phyloP scores from a whole-genome alignment of 2,888 invertebrate genomes.

The Eumacrocentrus americanus region DNA sequence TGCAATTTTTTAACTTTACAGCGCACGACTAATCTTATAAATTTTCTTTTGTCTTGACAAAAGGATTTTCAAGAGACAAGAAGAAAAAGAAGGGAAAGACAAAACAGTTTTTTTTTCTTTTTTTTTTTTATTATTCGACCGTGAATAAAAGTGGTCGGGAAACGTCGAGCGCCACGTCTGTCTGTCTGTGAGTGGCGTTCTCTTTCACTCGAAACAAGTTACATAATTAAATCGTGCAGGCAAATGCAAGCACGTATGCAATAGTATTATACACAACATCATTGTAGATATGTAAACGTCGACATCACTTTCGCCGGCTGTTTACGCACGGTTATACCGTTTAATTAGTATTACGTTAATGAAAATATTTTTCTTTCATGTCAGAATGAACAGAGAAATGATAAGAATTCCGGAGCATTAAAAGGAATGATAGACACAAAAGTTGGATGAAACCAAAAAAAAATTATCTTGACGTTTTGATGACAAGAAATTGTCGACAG shows the following conservation, averaged over 20 bases:
- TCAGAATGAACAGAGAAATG: too few relatives aligned
- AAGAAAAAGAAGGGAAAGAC: neutral
- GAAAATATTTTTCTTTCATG: neutral
- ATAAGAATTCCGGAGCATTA: too few relatives aligned
- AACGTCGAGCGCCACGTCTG: neutral
- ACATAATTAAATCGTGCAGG: constrained; percentile 5
- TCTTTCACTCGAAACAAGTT: constrained; percentile 5
- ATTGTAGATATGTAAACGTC: neutral
- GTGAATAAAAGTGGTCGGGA: constrained; percentile 1
- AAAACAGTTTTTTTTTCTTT: constrained; percentile 3
- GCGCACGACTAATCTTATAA: neutral
- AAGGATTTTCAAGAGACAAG: neutral
- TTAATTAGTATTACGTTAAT: constrained; percentile 8
- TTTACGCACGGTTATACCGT: neutral
- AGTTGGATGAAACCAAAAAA: too few relatives aligned
- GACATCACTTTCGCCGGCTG: constrained; percentile 16
- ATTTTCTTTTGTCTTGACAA: neutral
- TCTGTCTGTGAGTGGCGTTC: neutral
- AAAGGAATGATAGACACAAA: too few relatives aligned
- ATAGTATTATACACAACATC: neutral
- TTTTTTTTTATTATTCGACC: constrained; percentile 2
- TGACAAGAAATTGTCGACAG: too few relatives aligned
- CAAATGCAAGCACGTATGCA: neutral
- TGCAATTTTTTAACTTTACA: neutral
- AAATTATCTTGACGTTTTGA: too few relatives aligned